A percentile compares a stretch with the other conserved stretches of the same genome.
Conservation (phyloP, 2,797 vertebrate species). For the Eulemur coronatus region DNA sequence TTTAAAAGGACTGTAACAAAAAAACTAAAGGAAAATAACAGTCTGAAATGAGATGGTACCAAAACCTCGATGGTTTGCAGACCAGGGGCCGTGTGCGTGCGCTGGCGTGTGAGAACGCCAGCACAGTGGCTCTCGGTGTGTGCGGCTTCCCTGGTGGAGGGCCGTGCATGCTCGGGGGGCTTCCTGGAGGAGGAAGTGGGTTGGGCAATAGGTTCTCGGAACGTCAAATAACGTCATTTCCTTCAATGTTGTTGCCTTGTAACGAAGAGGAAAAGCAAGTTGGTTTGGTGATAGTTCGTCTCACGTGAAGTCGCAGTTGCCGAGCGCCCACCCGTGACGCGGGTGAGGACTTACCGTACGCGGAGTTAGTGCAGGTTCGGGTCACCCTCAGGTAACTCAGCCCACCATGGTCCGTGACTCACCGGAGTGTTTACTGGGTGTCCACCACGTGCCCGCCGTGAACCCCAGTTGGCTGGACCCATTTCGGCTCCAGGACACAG, state of each 20-base stretch:
- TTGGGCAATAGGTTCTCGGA: background rate
- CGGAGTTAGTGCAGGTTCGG: too few relatives aligned
- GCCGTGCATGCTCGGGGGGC: fast-evolving
- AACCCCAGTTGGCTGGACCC: too few relatives aligned
- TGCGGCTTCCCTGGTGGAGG: fast-evolving
- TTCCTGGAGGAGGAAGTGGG: background rate
- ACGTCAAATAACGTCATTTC: background rate
- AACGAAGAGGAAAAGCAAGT: background rate
- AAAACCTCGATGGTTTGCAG: fast-evolving
- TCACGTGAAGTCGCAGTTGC: background rate
- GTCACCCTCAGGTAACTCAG: background rate
- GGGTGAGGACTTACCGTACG: fast-evolving
- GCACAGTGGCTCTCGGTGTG: background rate
- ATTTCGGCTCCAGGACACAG: fast-evolving
- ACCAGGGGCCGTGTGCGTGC: fast-evolving
- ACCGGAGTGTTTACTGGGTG: background rate
- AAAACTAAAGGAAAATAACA: fast-evolving
- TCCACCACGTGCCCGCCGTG: background rate
- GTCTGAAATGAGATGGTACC: background rate
- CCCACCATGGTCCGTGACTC: too few relatives aligned
- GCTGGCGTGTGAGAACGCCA: fast-evolving
- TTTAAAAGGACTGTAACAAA: background rate
- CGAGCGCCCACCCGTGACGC: fast-evolving
- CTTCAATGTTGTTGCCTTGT: fast-evolving
- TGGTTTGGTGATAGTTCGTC: fast-evolving